Evolutionary conservation across 2,888 invertebrate genomes (phyloP).

Genomic region (Cylloceria caligata): DNA sequence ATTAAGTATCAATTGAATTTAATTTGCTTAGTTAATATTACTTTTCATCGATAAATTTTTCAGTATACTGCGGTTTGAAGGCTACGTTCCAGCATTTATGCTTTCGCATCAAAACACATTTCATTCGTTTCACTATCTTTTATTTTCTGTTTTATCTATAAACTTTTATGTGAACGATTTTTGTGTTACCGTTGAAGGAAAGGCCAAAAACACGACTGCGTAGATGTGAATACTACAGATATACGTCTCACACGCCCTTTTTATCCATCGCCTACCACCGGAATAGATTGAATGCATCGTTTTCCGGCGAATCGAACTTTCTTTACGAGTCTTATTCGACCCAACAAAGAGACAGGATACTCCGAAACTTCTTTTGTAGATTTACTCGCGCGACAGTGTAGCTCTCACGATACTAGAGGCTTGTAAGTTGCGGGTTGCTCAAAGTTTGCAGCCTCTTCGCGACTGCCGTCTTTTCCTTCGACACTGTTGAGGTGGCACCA

Average conservation of each 20-base stretch:
- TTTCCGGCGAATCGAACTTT: conserved; percentile 59
- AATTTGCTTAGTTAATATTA: too few species aligned
- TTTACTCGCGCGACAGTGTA: conserved; percentile 50
- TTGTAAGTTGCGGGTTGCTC: conserved; percentile 37
- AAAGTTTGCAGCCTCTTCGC: conserved; percentile 35
- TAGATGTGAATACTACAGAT: neutral
- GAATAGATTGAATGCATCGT: conserved; percentile 59
- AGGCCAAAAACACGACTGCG: too few species aligned
- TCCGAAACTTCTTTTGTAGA: conserved; percentile 57
- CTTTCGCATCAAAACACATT: too few species aligned
- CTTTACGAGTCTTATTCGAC: conserved; percentile 56
- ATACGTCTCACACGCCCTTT: conserved; percentile 12
- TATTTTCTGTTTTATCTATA: too few species aligned
- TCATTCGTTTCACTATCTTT: too few species aligned
- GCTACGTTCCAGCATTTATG: too few species aligned
- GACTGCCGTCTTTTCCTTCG: conserved; percentile 7
- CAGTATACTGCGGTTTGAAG: too few species aligned
- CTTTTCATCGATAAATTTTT: too few species aligned
- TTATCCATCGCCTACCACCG: conserved; percentile 3
- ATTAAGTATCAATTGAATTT: too few species aligned
- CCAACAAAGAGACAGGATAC: conserved; percentile 12
- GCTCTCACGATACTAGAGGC: conserved; percentile 41
- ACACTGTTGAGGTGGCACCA: conserved; percentile 21
- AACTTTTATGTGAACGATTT: too few species aligned
- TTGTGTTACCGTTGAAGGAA: too few species aligned